Evolutionary conservation across 2,888 invertebrate genomes (phyloP).

Genomic region (Chaetoderma sp.): DNA sequence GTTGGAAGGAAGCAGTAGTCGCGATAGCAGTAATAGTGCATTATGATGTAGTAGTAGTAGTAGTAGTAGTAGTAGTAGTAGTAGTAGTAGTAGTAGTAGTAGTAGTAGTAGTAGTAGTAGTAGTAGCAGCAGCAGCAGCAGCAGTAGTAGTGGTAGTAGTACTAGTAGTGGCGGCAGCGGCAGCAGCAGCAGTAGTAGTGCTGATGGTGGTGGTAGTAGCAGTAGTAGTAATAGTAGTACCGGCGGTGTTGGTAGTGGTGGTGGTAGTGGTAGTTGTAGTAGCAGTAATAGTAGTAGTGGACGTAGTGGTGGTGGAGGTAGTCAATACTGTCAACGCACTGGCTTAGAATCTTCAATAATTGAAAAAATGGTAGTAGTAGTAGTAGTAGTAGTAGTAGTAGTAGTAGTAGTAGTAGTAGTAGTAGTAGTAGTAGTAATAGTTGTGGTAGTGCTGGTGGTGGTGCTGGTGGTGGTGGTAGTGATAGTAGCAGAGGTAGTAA

Average conservation of each 20-base stretch:
- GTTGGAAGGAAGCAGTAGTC: too few relatives aligned
- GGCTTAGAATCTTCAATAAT: too few relatives aligned
- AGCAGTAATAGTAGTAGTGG: too few relatives aligned
- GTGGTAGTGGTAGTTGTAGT: background rate
- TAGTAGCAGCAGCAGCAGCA: constrained; percentile 17
- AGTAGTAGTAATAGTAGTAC: constrained; percentile 4
- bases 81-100: constrained; percentile 21
- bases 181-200: too few relatives aligned
- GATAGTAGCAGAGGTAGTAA: too few relatives aligned
- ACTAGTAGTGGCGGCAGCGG: too few relatives aligned
- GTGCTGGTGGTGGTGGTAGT: too few relatives aligned
- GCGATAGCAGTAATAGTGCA: too few relatives aligned
- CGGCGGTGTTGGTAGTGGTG: background rate
- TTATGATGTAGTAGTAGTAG: constrained; percentile 8
- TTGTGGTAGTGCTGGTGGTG: too few relatives aligned
- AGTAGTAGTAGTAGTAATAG: constrained; percentile 11
- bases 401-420: constrained; percentile 1
- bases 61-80: constrained; percentile 20
- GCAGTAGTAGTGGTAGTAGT: constrained; percentile 7
- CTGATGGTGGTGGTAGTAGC: background rate
- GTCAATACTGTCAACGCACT: too few relatives aligned
- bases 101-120: constrained; percentile 21
- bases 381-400: constrained; percentile 5
- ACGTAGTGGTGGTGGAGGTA: too few relatives aligned
- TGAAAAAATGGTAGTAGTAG: constrained; percentile 8